Evolutionary conservation across 1,140 invertebrate species (phyloP).

Genomic region (Hyphantria cunea): DNA sequence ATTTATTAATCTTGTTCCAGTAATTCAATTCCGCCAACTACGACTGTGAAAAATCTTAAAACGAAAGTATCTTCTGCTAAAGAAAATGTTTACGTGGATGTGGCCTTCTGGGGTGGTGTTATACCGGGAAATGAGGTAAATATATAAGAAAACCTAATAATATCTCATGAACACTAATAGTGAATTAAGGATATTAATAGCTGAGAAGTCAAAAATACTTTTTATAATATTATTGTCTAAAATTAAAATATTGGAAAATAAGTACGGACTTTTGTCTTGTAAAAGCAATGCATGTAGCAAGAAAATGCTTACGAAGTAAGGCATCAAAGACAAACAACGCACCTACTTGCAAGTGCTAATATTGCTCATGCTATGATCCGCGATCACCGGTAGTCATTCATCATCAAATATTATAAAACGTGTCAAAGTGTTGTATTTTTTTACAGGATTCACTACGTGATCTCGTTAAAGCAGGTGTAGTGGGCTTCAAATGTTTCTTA

Average conservation of each 20-base stretch:
- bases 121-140: constrained; percentile 84
- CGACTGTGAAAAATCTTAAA: constrained; percentile 83
- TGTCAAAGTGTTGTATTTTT: not conserved
- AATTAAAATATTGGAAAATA: no score
- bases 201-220: no score
- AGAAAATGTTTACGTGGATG: constrained; percentile 85
- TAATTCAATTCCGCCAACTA: constrained; percentile 88
- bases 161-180: not conserved
- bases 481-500: constrained; percentile 89
- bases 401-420: no score
- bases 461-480: constrained; percentile 85
- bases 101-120: constrained; percentile 90
- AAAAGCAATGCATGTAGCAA: no score
- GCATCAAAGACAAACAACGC: no score
- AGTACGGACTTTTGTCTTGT: no score
- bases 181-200: no score
- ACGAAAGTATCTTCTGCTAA: constrained; percentile 83
- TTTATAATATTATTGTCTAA: no score
- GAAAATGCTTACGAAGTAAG: no score
- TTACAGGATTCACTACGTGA: constrained; percentile 82
- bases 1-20: constrained; percentile 79
- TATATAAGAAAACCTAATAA: not conserved
- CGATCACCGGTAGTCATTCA: no score
- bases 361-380: no score
- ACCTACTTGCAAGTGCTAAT: no score